Evolutionary conservation across 2,888 invertebrate species (phyloP).

Genomic region (Parnassius apollo): DNA sequence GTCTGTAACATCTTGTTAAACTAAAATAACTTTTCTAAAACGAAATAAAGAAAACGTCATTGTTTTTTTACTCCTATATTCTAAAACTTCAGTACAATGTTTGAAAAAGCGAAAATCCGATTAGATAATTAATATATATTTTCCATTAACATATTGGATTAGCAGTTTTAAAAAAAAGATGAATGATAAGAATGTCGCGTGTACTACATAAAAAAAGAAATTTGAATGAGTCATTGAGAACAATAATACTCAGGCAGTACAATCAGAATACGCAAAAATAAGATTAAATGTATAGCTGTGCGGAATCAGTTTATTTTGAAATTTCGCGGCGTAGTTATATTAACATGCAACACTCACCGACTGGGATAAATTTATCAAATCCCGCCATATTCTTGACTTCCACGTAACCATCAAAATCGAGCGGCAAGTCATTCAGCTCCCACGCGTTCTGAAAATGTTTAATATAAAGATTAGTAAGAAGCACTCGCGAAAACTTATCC

Average conservation of each 20-base stretch:
- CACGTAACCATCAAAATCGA: slow-evolving; percentile 61
- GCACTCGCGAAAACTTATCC: neutral
- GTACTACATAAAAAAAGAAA: slow-evolving; percentile 1
- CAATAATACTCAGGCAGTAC: neutral
- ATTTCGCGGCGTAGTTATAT: slow-evolving; percentile 24
- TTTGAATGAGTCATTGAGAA: slow-evolving; percentile 13
- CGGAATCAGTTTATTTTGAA: slow-evolving; percentile 21
- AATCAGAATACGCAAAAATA: slow-evolving; percentile 16
- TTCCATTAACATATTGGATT: no score
- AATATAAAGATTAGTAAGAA: slow-evolving; percentile 12
- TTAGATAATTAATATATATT: no score
- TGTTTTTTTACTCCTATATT: no score
- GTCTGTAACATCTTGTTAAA: no score
- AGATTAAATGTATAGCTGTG: slow-evolving; percentile 12
- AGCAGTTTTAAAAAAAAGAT: no score
- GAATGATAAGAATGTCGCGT: neutral
- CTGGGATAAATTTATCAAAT: slow-evolving; percentile 80
- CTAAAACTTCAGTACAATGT: no score
- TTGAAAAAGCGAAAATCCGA: no score
- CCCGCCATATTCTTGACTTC: slow-evolving; percentile 82
- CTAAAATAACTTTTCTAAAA: no score
- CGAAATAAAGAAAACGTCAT: no score
- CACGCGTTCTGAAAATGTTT: slow-evolving; percentile 80
- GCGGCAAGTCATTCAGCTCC: slow-evolving; percentile 72
- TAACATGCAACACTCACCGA: slow-evolving; percentile 59